Conservation (phyloP, 2,113 vertebrate genomes). For the Mustelus asterias region DNA sequence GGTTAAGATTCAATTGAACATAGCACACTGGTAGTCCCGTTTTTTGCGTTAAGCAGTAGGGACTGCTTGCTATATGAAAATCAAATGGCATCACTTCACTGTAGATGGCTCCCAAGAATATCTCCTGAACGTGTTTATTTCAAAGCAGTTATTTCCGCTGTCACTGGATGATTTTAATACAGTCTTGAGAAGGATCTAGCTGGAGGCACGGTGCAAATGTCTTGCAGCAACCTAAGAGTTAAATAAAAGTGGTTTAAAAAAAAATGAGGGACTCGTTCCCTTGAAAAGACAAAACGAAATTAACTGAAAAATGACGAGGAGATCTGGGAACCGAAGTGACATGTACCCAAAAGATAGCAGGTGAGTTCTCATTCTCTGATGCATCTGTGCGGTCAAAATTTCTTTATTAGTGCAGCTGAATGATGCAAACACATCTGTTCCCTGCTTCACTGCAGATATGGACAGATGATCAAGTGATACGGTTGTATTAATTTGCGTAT, state of each 20-base stretch:
- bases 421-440: not conserved
- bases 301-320: not conserved
- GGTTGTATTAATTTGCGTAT: not conserved
- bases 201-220: not conserved
- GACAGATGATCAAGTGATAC: not conserved
- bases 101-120: not conserved
- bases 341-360: not conserved
- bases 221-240: not conserved
- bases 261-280: not conserved
- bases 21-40: not conserved
- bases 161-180: not conserved
- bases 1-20: not conserved
- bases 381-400: not conserved
- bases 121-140: not conserved
- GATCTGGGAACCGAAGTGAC: not conserved
- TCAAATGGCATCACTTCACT: not conserved
- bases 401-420: not conserved
- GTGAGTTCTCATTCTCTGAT: not conserved
- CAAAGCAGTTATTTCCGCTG: not conserved
- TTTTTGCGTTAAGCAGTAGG: not conserved
- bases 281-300: not conserved
- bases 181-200: not conserved
- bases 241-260: not conserved
- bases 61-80: not conserved
- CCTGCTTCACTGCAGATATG: not conserved